Base-by-base conservation (phyloP, 2,888 invertebrate species). In the Protonemura montana region DNA sequence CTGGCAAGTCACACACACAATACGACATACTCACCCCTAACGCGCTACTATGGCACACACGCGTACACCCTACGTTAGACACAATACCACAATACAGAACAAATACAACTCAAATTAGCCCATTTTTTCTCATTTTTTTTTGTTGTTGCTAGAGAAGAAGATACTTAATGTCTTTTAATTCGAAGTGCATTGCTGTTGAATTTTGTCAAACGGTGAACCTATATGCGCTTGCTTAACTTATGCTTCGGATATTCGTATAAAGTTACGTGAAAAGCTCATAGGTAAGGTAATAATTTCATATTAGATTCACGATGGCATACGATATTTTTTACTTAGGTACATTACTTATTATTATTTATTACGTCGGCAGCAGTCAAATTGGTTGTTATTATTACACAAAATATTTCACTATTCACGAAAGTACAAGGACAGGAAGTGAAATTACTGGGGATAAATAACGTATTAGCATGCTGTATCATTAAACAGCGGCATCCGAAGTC, bases 31-130 rank as follows among this genome's bases (percentile, higher is more conserved):
- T 30, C 30, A 13, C 81, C n/a, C 81, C 81, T 30, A 81, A 81
- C 81, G 30, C 81, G 35, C 10, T 35, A 3, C 35, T 35, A 3
- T 35, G 3, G 6, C 82, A 2, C 29, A 16, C 30, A n/a, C 30
- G 2, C 81, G 3, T 16, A 5, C 29, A 21, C n/a, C 16, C 7
- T 30, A 29, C 35, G 42, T 6, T 1, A 82, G n/a, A 16, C 25
- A 82, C 82, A 29, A 30, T 78, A 10, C 29, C 29, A 82, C 26
- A 82, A 82, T 30, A 82, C 81, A 13, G 29, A 81, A 81, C 28
- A 81, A 25, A 83, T 26, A 41, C 82, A 83, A 83, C 82, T 83
- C 82, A 83, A 83, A 83, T 83, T 83, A 83, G 35, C 82, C n/a
- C 42, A 7, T 83, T 83, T 83, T 41, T 25, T 25, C 26, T 21